Evolutionary conservation across 2,888 invertebrate species (phyloP), one percentile per base, ranked within the genome.

Genomic region (Morpho achilles): DNA sequence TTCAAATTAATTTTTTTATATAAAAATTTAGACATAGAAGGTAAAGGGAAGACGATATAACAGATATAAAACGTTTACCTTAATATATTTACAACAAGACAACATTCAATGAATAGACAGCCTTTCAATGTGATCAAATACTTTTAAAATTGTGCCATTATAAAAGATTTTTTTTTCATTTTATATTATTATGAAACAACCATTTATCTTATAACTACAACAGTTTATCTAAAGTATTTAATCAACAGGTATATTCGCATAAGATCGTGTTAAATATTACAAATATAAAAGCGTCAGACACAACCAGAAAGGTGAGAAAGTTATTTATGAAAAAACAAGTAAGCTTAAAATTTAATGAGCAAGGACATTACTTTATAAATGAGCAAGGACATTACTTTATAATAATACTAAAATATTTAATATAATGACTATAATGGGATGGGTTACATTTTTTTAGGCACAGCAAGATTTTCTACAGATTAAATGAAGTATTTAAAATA

Each of bases 81-180:
- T 52, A 56, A 59, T 55, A 62, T 39, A 53, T 39, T 53, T 58
- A 63, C 50, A 56, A 59, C 42, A 54, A 51, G 46, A 8, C 49
- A 46, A n/a, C n/a, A 56, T 46, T 22, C 53, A 32, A 53, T 59
- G 58, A 65, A 66, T 62, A 69, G 75, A 80, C 79, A 82, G 79
- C 80, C 78, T 80, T 80, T 66, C 52, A 67, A 67, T 72, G 74
- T 75, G 75, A 72, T 74, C 76, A 39, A 53, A 46, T 53, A 53
- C 71, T 67, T 74, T 71, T 71, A 74, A 76, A 77, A 75, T 78
- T 77, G 84, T 83, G 82, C 80, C 75, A 65, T 62, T 65, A 66
- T 51, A 43, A 62, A 68, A 67, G 46, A 42, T 43, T 45, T 67
- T 68, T 68, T 65, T 67, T 71, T 63, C 50, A 53, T 67, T 65